These are phyloP conservation scores for Mohoua ochrocephala DNA, from an alignment of 2,113 vertebrate genomes.

Conservation along the genomic window DNA sequence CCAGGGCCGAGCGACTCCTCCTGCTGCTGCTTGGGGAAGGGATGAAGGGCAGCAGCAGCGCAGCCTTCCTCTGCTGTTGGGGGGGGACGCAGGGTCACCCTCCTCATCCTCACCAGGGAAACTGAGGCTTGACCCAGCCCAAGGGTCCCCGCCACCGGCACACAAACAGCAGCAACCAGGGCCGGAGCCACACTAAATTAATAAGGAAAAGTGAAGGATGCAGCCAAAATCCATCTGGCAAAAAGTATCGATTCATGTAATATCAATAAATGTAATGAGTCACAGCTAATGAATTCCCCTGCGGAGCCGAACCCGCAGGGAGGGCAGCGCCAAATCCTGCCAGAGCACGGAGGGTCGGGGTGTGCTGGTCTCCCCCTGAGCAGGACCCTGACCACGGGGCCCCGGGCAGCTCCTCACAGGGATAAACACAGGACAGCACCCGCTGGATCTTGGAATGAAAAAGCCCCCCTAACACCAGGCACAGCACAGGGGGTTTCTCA, in stretches of 20 bases:
- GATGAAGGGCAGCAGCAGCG: neutral
- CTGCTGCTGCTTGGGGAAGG: neutral
- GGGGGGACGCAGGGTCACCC: rapidly evolving
- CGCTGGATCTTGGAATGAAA: neutral
- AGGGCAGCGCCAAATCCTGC: neutral
- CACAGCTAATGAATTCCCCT: neutral
- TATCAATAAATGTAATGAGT: neutral
- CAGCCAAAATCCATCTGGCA: neutral
- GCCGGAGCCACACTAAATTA: neutral
- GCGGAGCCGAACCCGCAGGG: neutral
- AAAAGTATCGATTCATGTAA: neutral
- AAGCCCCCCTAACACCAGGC: rapidly evolving
- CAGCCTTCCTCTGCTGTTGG: neutral
- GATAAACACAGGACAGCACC: rapidly evolving
- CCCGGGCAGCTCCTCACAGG: neutral
- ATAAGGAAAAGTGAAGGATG: neutral
- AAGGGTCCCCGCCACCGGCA: neutral
- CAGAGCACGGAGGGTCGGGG: rapidly evolving
- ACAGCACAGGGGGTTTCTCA: neutral
- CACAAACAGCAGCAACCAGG: neutral
- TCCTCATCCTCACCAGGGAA: neutral
- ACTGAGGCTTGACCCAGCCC: neutral
- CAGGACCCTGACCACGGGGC: rapidly evolving
- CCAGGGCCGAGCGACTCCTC: neutral
- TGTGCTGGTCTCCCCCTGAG: rapidly evolving